Conservation (phyloP, 2,113 vertebrate genomes). For the Emydura subglobosa region DNA sequence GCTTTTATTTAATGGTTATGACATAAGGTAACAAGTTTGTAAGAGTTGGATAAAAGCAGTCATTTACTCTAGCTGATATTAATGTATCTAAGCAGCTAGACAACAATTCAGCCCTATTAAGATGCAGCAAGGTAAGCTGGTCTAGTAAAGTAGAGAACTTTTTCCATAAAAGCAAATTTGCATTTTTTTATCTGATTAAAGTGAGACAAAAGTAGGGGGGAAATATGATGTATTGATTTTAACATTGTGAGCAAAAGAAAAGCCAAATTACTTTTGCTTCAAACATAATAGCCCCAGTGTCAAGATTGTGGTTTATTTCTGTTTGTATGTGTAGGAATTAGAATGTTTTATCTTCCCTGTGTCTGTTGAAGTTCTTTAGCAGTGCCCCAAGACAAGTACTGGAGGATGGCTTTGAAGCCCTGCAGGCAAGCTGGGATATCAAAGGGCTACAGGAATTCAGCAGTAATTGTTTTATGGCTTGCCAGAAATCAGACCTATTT, state of each 20-base stretch:
- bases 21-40: not conserved
- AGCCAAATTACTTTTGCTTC: not conserved
- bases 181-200: not conserved
- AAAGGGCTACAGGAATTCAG: slow-evolving; percentile 86
- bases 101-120: not conserved
- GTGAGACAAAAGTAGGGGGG: not conserved
- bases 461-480: slow-evolving; percentile 91
- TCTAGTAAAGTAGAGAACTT: slow-evolving; percentile 36
- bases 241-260: not conserved
- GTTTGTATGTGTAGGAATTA: slow-evolving; percentile 49
- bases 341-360: slow-evolving; percentile 60
- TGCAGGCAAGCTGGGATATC: slow-evolving; percentile 80
- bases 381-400: slow-evolving; percentile 56
- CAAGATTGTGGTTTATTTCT: slow-evolving; percentile 27
- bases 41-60: not conserved
- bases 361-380: slow-evolving; percentile 73
- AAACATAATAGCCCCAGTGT: not conserved
- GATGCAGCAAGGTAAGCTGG: slow-evolving; percentile 37
- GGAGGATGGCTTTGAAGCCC: slow-evolving; percentile 79
- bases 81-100: slow-evolving; percentile 10
- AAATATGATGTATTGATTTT: not conserved
- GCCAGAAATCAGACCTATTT: slow-evolving; percentile 88
- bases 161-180: slow-evolving; percentile 19
- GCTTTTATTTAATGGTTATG: not conserved
- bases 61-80: not conserved